Conservation (phyloP, 2,888 invertebrate species). For the Clostera curtula region DNA sequence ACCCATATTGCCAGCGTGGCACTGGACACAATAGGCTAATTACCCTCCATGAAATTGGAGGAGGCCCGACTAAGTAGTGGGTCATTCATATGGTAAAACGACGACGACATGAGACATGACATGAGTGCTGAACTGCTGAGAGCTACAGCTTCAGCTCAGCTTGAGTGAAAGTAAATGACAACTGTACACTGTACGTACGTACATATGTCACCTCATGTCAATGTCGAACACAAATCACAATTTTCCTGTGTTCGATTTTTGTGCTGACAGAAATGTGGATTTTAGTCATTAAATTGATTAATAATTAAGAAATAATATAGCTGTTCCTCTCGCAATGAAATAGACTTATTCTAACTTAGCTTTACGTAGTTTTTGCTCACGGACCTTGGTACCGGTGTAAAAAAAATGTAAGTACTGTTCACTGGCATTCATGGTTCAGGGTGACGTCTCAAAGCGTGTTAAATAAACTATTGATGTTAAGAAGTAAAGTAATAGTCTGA, state of each 20-base stretch:
- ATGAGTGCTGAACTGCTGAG: too few species aligned
- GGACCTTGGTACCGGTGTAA: slow-evolving; percentile 6
- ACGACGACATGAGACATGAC: too few species aligned
- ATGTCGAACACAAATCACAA: slow-evolving; percentile 16
- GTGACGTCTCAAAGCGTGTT: slow-evolving; percentile 40
- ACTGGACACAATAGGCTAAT: too few species aligned
- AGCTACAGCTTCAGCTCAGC: too few species aligned
- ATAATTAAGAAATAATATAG: slow-evolving; percentile 1
- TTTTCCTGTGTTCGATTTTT: slow-evolving; percentile 10
- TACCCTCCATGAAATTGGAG: too few species aligned
- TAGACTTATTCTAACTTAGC: slow-evolving; percentile 11
- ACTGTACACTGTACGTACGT: too few species aligned
- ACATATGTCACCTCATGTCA: too few species aligned
- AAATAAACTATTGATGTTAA: slow-evolving; percentile 14
- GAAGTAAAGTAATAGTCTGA: too few species aligned
- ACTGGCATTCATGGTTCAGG: slow-evolving; percentile 28
- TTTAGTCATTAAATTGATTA: slow-evolving; percentile 8
- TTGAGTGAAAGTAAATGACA: too few species aligned
- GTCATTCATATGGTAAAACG: too few species aligned
- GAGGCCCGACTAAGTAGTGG: too few species aligned
- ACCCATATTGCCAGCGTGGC: too few species aligned
- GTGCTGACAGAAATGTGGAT: slow-evolving; percentile 11
- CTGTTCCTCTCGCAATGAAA: slow-evolving; percentile 18
- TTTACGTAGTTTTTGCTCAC: slow-evolving; percentile 6
- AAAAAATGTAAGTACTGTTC: slow-evolving; percentile 26